A percentile compares a stretch with the other conserved stretches of the same genome.
Evolutionary conservation across 1,140 invertebrate species (phyloP).

Genomic region (Megalopta genalis): DNA sequence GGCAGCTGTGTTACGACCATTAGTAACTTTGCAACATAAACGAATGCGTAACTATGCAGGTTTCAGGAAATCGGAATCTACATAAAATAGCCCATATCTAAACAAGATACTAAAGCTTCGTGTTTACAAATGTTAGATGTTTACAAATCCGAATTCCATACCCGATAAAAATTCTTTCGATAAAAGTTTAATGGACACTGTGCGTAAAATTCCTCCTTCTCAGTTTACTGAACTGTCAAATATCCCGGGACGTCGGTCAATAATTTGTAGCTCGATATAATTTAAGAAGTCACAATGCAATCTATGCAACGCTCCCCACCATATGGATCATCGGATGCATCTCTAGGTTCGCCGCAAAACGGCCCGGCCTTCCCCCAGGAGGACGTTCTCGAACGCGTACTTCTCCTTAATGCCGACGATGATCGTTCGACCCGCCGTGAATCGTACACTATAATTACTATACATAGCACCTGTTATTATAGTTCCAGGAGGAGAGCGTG

Average conservation of each 20-base stretch:
- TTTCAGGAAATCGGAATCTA: too few relatives aligned
- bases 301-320: background rate
- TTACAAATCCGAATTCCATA: too few relatives aligned
- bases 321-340: background rate
- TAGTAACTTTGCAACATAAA: background rate
- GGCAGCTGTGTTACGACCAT: background rate
- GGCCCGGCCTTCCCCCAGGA: background rate
- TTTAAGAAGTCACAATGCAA: background rate
- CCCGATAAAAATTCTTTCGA: too few relatives aligned
- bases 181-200: too few relatives aligned
- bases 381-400: background rate
- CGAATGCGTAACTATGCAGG: too few relatives aligned
- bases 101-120: too few relatives aligned
- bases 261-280: background rate
- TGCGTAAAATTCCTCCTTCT: too few relatives aligned
- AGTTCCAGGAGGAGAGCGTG: constrained; percentile 42
- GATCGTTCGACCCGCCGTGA: background rate
- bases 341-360: background rate
- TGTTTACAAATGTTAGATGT: too few relatives aligned
- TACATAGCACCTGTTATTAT: constrained; percentile 57
- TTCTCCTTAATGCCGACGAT: constrained; percentile 1
- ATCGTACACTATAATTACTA: constrained; percentile 51
- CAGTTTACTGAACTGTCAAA: too few relatives aligned
- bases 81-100: too few relatives aligned
- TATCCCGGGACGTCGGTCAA: background rate